Conservation (phyloP, 2,113 vertebrate genomes). For the Girardinichthys multiradiatus region DNA sequence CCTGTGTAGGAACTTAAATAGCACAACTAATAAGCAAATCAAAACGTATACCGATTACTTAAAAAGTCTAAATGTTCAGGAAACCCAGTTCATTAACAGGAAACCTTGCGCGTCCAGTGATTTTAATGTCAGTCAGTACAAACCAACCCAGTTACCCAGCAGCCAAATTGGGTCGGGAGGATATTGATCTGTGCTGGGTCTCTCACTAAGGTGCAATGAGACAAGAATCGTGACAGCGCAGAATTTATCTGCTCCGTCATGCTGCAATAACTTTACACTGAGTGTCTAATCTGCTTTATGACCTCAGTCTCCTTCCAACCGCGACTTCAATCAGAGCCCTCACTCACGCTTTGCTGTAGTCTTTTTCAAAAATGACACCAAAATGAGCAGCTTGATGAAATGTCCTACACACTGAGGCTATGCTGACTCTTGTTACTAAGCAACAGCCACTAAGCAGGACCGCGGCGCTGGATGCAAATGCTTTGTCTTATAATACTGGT, state of each 20-base stretch:
- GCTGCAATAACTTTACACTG: constrained; percentile 27
- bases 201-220: constrained; percentile 12
- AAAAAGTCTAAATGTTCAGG: neutral
- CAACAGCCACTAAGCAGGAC: constrained; percentile 49
- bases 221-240: constrained; percentile 39
- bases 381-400: constrained; percentile 44
- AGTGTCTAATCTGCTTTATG: constrained; percentile 22
- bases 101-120: constrained; percentile 17
- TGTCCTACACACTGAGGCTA: constrained; percentile 16
- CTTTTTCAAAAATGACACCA: constrained; percentile 6
- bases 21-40: neutral
- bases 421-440: constrained; percentile 52
- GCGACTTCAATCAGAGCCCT: neutral
- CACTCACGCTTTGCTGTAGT: neutral
- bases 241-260: constrained; percentile 40
- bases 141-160: constrained; percentile 6
- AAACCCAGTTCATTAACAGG: constrained; percentile 7
- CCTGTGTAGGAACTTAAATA: neutral
- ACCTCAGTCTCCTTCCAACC: neutral
- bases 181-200: constrained; percentile 27
- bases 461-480: constrained; percentile 19
- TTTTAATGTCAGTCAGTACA: constrained; percentile 16
- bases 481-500: constrained; percentile 35
- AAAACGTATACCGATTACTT: neutral
- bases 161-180: constrained; percentile 26